A percentile compares a stretch with the other conserved stretches of the same genome.
These are phyloP conservation scores for Tetrax tetrax DNA, from an alignment of 2,113 vertebrate genomes.

Conservation along the genomic window DNA sequence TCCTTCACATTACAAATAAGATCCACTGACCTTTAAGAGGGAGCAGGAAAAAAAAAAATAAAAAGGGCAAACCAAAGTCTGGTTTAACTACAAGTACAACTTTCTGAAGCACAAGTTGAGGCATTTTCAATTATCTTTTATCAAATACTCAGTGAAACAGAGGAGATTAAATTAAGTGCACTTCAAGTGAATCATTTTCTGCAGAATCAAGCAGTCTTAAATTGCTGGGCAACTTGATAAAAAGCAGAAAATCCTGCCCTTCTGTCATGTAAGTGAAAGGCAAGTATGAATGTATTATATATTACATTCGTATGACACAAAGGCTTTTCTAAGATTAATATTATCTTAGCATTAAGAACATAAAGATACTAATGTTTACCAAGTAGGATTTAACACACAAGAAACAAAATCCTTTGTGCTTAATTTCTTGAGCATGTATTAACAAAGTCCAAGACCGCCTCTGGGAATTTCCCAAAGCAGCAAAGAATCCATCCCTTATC, in stretches of 20 bases:
- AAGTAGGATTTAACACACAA: slow-evolving; percentile 35
- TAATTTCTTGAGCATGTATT: background rate
- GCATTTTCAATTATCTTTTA: slow-evolving; percentile 48
- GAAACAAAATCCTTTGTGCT: slow-evolving; percentile 24
- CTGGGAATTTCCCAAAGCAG: slow-evolving; percentile 34
- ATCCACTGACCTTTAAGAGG: slow-evolving; percentile 5
- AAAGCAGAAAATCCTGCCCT: slow-evolving; percentile 13
- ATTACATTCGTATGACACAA: background rate
- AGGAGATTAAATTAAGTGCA: slow-evolving; percentile 58
- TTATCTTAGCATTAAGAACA: slow-evolving; percentile 21
- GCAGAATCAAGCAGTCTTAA: slow-evolving; percentile 27
- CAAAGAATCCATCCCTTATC: background rate
- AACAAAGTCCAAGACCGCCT: background rate
- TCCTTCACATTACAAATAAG: background rate
- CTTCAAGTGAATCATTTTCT: slow-evolving; percentile 44
- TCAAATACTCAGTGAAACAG: slow-evolving; percentile 50
- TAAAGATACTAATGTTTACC: slow-evolving; percentile 36
- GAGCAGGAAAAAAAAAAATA: background rate
- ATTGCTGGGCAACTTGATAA: slow-evolving; percentile 17
- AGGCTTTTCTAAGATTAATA: slow-evolving; percentile 41
- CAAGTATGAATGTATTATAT: background rate
- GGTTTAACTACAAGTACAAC: slow-evolving; percentile 17
- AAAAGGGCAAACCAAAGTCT: slow-evolving; percentile 22
- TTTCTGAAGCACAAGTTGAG: slow-evolving; percentile 16
- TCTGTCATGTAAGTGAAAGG: slow-evolving; percentile 2